Evolutionary conservation across 2,113 vertebrate species (phyloP), one percentile per base, ranked within the genome.

Genomic region (Neotragus moschatus): DNA sequence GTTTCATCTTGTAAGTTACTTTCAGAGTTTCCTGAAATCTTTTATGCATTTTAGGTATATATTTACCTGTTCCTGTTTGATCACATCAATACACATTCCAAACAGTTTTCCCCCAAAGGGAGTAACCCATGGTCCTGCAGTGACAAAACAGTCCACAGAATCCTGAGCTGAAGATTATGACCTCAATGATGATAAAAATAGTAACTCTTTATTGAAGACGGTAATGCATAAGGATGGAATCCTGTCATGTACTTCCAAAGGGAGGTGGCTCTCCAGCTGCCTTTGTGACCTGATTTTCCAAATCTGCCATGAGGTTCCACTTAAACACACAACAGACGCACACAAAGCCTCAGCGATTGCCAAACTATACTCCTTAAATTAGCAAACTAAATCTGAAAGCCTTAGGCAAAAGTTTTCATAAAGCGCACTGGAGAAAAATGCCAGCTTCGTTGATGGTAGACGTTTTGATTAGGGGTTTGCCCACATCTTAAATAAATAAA

Each of bases 301-400:
- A 98, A 97, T 98, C 97, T 98, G 98, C 98, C 98, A 98, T 98
- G 98, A 99, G 98, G 98, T 99, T 98, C 98, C 98, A 98, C 97
- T 99, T 98, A 99, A 98, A 98, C 97, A 55, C 58, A 94, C 73
- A 96, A 81, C 98, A 90, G 91, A 97, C 45, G 81, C 92, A 92
- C 58, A 98, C 97, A 98, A 98, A 98, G 98, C 94, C 97, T 96
- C 97, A 97, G 98, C 98, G 97, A 98, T 98, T 98, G 98, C 98
- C 98, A 98, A 98, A 98, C 98, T 98, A 97, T 97, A 98, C 98
- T 98, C 98, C 98, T 99, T 95, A 98, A 98, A 98, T 98, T 98
- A 97, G 98, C 97, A 98, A 98, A 97, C 98, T 97, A 98, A 98
- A 98, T 98, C 98, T 98, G 98, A 98, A 96, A 97, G 98, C 98